Evolutionary conservation across 2,797 vertebrate genomes (phyloP).

Genomic region (Ispidina picta): DNA sequence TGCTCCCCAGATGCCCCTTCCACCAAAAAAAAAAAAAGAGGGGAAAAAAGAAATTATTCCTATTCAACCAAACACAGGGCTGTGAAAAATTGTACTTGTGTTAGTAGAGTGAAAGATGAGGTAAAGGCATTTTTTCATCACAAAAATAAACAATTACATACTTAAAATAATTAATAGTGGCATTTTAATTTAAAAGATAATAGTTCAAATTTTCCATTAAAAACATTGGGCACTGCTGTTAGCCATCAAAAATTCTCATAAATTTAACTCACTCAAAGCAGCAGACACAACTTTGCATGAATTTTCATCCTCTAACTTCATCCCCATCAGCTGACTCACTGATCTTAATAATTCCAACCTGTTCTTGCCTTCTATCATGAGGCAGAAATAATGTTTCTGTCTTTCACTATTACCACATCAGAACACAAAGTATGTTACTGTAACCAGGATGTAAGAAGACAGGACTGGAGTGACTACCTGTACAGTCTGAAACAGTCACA

Average conservation of each 20-base stretch:
- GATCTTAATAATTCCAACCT: not conserved
- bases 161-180: not conserved
- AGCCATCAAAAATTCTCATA: not conserved
- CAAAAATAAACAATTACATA: not conserved
- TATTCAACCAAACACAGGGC: not conserved
- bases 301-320: not conserved
- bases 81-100: not conserved
- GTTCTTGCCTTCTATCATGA: not conserved
- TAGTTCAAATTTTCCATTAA: not conserved
- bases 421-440: not conserved
- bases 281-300: not conserved
- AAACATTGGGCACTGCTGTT: not conserved
- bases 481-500: not conserved
- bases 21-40: not conserved
- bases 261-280: not conserved
- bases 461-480: not conserved
- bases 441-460: not conserved
- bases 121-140: not conserved
- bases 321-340: not conserved
- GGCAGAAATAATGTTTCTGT: not conserved
- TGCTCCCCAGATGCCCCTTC: too few species aligned
- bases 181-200: not conserved
- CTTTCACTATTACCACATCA: not conserved
- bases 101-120: not conserved
- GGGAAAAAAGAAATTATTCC: not conserved